A percentile compares a stretch with the other conserved stretches of the same genome.
These are phyloP conservation scores for Nasonia vitripennis DNA, from an alignment of 1,140 invertebrate genomes.

Conservation along the genomic window DNA sequence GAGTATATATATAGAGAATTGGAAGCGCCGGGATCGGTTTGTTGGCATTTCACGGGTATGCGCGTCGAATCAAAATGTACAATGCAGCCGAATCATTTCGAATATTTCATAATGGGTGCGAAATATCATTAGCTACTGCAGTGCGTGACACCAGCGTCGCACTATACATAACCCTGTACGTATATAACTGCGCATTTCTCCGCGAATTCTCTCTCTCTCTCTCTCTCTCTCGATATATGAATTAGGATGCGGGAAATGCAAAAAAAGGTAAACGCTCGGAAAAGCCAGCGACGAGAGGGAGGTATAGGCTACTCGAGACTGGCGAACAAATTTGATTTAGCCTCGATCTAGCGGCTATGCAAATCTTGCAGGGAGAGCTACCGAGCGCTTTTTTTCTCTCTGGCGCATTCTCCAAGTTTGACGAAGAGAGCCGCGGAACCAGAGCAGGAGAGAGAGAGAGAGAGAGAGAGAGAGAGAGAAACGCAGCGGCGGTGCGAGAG, in stretches of 20 bases:
- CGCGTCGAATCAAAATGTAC: slow-evolving; percentile 71
- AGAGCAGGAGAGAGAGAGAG: no score
- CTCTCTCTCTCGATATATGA: slow-evolving; percentile 16
- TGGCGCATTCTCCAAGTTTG: not conserved
- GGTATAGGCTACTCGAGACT: slow-evolving; percentile 26
- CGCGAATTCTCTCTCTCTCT: slow-evolving; percentile 52
- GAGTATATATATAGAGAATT: not conserved
- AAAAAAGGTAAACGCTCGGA: slow-evolving; percentile 23
- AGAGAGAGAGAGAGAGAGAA: no score
- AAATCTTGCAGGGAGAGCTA: slow-evolving; percentile 26
- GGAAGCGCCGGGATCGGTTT: slow-evolving; percentile 51
- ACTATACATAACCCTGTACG: no score
- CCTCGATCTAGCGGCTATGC: slow-evolving; percentile 36
- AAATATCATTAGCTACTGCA: slow-evolving; percentile 69
- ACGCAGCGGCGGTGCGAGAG: no score
- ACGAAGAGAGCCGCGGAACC: not conserved
- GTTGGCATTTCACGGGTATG: slow-evolving; percentile 59
- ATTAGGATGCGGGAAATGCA: not conserved
- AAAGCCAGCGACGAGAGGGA: not conserved
- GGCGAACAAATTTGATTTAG: slow-evolving; percentile 47
- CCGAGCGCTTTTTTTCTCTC: not conserved
- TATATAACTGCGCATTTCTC: slow-evolving; percentile 20
- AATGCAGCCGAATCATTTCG: slow-evolving; percentile 72
- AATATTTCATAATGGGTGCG: slow-evolving; percentile 73
- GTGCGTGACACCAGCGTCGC: slow-evolving; percentile 11